Base-by-base conservation (phyloP, 2,113 vertebrate genomes). In the Bombycilla garrulus region DNA sequence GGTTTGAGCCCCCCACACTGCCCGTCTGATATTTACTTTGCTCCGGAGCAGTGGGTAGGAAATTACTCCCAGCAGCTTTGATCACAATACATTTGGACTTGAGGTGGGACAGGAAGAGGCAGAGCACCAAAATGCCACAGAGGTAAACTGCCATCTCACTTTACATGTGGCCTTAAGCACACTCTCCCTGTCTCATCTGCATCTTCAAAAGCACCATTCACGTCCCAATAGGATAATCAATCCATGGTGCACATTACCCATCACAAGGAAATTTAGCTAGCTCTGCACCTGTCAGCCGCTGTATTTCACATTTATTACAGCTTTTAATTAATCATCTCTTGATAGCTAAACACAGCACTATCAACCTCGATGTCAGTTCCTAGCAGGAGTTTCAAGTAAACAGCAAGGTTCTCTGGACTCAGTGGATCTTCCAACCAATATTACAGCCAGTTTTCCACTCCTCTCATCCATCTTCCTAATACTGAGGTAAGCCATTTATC, bases 311-410 rank as follows among this genome's bases (percentile, higher is more conserved):
- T 79, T 93, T 87, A 84, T 61, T 89, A 53, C 5, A 14, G 48
- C 40, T 92, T 80, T 89, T 91, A 89, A 91, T 92, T 91, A 95
- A 87, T 91, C 58, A 74, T 56, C 70, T 89, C 77, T 56, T 72
- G 77, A 78, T 84, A 94, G 86, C 45, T 76, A 86, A 95, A 88
- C 51, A 82, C 74, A 77, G 66, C 35, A 38, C 82, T 73, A 81
- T 69, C 88, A 92, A 45, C 79, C n/a, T 87, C n/a, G 23, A 48
- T 2, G 2, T 71, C 45, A 83, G 48, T 82, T 88, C 40, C 51
- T 71, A 70, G 65, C 35, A 71, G 44, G 57, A 86, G 15, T 77
- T 95, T 90, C 33, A 58, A 81, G 71, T 50, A 92, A 95, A 88
- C 72, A 94, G 57, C 40, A 54, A 86, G 36, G 54, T 56, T 40